Evolutionary conservation across 1,140 invertebrate genomes (phyloP).

Genomic region (Drosophila nigrodunni): DNA sequence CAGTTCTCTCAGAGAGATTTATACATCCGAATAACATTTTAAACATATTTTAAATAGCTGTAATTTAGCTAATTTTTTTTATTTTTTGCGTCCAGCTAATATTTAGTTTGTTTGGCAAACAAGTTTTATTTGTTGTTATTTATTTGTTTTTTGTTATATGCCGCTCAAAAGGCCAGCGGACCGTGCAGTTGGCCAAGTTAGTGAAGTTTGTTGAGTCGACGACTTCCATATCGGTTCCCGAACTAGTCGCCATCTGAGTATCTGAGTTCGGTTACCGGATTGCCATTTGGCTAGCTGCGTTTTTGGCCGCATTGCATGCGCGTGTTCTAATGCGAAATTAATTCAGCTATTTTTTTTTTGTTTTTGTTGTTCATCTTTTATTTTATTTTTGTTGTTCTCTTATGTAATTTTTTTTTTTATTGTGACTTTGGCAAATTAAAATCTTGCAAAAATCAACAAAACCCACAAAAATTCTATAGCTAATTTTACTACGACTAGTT

Average conservation of each 20-base stretch:
- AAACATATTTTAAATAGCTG: constrained; percentile 27
- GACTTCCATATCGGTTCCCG: constrained; percentile 31
- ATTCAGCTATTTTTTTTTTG: constrained; percentile 56
- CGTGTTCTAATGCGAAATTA: constrained; percentile 82
- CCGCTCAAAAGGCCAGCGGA: constrained; percentile 36
- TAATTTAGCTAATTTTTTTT: constrained; percentile 15
- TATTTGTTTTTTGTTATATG: constrained; percentile 8
- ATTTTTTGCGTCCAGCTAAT: constrained; percentile 12
- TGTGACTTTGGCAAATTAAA: constrained; percentile 23
- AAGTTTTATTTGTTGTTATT: constrained; percentile 36
- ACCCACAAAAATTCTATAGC: constrained; percentile 64
- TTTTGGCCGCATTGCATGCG: constrained; percentile 76
- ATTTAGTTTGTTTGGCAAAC: constrained; percentile 40
- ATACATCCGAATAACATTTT: constrained; percentile 17
- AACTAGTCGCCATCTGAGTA: constrained; percentile 27
- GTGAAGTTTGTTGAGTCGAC: constrained; percentile 9
- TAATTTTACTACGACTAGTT: constrained; percentile 75
- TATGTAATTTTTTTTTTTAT: constrained; percentile 46
- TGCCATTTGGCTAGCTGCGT: constrained; percentile 67
- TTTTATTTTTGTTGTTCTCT: constrained; percentile 24
- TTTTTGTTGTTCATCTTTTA: constrained; percentile 27
- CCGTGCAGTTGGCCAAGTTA: constrained; percentile 34
- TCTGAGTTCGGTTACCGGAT: constrained; percentile 26
- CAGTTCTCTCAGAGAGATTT: neutral
- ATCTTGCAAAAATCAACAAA: constrained; percentile 39